Conservation (phyloP, 2,797 vertebrate genomes). For the Gymnoscopelus microlampas region DNA sequence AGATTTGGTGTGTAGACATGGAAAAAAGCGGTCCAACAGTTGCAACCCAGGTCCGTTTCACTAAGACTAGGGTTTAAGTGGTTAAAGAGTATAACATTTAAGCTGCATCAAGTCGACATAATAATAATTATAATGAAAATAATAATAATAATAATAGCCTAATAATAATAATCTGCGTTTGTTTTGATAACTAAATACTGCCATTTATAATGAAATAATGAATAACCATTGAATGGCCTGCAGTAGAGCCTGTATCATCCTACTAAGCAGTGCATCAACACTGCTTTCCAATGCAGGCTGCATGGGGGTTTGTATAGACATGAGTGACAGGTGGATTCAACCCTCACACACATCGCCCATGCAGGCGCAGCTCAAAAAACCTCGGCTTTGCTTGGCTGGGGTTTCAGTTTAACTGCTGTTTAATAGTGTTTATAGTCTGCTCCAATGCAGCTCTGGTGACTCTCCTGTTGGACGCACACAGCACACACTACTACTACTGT, state of each 20-base stretch:
- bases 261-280: conserved; percentile 25
- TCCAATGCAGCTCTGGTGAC: conserved; percentile 67
- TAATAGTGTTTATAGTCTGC: conserved; percentile 52
- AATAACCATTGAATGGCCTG: conserved; percentile 49
- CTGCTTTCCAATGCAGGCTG: conserved; percentile 25
- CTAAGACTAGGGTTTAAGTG: no score
- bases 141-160: conserved; percentile 50
- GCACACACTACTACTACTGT: no score
- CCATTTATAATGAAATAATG: conserved; percentile 48
- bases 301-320: conserved; percentile 35
- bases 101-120: conserved; percentile 36
- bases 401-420: conserved; percentile 71
- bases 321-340: conserved; percentile 66
- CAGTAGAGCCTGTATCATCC: conserved; percentile 8
- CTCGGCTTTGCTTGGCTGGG: conserved; percentile 70
- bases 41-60: no score
- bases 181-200: conserved; percentile 43
- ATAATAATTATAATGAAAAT: conserved; percentile 54
- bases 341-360: conserved; percentile 25
- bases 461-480: conserved; percentile 60
- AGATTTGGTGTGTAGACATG: no score
- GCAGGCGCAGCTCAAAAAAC: conserved; percentile 65
- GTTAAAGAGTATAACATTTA: conserved; percentile 12
- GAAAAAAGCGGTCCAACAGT: no score
- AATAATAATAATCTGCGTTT: conserved; percentile 26